Percentiles rank a stretch among this genome's conserved stretches.
phyloP scores from a whole-genome alignment of 2,113 vertebrate genomes.

The Lagenorhynchus albirostris region DNA sequence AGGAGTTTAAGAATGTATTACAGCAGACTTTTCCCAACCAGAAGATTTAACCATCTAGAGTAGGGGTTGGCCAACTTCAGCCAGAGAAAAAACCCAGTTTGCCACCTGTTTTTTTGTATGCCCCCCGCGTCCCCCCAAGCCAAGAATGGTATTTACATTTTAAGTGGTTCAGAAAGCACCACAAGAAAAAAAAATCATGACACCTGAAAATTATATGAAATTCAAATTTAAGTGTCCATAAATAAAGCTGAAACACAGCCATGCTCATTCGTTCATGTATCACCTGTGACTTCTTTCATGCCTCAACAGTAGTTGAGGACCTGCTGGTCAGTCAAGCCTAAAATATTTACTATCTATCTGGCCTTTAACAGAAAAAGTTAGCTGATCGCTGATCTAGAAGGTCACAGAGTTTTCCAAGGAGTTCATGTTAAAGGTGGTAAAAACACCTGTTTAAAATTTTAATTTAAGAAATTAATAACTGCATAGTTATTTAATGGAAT shows the following conservation, averaged over 20 bases:
- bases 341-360: background rate
- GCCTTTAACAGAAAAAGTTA: background rate
- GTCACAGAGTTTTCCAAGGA: background rate
- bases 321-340: background rate
- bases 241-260: background rate
- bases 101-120: slow-evolving; percentile 3
- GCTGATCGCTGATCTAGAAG: background rate
- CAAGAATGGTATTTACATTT: slow-evolving; percentile 3
- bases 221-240: background rate
- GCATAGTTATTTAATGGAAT: background rate
- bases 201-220: slow-evolving; percentile 6
- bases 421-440: background rate
- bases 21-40: background rate
- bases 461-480: background rate
- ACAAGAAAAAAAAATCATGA: background rate
- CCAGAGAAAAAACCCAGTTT: background rate
- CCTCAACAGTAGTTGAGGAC: background rate
- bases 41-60: background rate
- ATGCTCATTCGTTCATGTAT: background rate
- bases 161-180: slow-evolving; percentile 15
- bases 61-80: background rate
- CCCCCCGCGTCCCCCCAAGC: background rate
- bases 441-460: background rate
- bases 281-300: background rate
- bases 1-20: background rate